Percentiles rank a stretch among this genome's conserved stretches.
These are phyloP conservation scores for Prunella himalayana DNA, from an alignment of 2,113 vertebrate species.

Conservation along the genomic window DNA sequence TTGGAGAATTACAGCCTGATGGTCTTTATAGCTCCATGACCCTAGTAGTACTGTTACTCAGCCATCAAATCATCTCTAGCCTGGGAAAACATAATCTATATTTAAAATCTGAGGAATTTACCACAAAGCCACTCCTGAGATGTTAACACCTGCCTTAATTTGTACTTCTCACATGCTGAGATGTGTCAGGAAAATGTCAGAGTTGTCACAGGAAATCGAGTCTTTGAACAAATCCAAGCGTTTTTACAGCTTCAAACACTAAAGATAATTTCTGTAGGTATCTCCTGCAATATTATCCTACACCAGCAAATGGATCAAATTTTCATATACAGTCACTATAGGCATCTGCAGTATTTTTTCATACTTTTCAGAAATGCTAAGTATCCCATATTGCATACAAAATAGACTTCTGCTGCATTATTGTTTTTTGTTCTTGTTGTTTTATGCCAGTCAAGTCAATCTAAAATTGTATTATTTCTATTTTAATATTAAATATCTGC, in stretches of 20 bases:
- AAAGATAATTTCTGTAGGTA: not conserved
- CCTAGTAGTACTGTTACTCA: not conserved
- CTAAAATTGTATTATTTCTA: not conserved
- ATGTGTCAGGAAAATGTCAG: not conserved
- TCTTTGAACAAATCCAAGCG: not conserved
- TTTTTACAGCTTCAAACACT: not conserved
- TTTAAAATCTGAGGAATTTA: not conserved
- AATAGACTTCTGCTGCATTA: not conserved
- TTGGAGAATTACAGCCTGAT: not conserved
- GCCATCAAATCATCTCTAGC: not conserved
- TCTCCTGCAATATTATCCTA: not conserved
- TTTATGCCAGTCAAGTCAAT: not conserved
- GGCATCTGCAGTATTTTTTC: not conserved
- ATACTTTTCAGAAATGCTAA: not conserved
- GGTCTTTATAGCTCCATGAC: not conserved
- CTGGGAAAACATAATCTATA: not conserved
- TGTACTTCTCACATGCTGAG: not conserved
- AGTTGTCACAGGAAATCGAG: not conserved
- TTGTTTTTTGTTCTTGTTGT: not conserved
- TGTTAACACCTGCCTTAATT: not conserved
- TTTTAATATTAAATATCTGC: not conserved
- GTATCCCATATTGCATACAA: not conserved
- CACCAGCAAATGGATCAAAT: not conserved
- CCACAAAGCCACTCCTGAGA: not conserved
- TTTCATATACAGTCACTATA: not conserved